Conservation (phyloP, 2,113 vertebrate species). For the Laticauda colubrina region DNA sequence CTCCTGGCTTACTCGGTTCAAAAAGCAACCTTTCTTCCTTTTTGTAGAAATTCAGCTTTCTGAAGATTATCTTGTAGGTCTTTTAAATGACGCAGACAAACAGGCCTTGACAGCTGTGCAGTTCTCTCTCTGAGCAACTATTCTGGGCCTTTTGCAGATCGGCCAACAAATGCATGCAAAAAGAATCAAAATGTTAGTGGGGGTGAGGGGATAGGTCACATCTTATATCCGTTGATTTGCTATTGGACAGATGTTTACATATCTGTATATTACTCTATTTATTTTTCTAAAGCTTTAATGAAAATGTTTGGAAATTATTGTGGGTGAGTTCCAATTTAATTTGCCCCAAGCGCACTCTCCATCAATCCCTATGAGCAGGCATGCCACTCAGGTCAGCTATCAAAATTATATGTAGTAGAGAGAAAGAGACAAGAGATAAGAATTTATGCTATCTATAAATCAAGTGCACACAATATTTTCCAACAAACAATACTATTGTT, state of each 20-base stretch:
- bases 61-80: neutral
- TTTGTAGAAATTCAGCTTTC: neutral
- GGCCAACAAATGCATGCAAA: neutral
- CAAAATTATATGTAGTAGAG: neutral
- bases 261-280: neutral
- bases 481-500: neutral
- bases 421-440: neutral
- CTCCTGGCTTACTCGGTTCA: neutral
- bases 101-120: neutral
- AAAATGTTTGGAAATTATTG: neutral
- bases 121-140: neutral
- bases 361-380: neutral
- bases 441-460: neutral
- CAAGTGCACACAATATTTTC: neutral
- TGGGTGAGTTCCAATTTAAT: neutral
- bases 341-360: neutral
- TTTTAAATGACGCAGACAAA: neutral
- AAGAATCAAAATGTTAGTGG: neutral
- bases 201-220: neutral
- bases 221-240: neutral
- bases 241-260: slow-evolving; percentile 7
- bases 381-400: neutral
- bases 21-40: neutral
- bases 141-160: neutral
- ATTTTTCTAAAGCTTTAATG: neutral